Base-by-base conservation (phyloP, 2,888 invertebrate genomes). In the Polydesmus complanatus region DNA sequence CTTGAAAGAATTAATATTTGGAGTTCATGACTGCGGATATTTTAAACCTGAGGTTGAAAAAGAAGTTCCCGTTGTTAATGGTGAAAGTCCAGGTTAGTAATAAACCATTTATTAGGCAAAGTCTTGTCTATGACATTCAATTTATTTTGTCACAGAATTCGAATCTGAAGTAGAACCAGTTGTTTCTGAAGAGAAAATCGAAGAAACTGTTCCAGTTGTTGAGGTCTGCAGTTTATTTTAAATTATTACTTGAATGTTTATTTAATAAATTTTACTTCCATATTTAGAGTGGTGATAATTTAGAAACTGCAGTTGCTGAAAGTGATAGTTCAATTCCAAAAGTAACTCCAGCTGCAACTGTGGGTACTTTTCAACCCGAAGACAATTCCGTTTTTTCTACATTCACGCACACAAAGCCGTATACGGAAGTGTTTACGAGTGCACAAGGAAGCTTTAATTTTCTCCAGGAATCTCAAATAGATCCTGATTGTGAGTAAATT, bases 1-100 rank as follows among this genome's bases (percentile, higher is more conserved):
- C 69, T 78, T 93, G 61, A 88, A 87, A 69, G 84, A 86, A 69
- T 79, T 91, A 57, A 80, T 93, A 56, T 79, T 80, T 58, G 80
- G 83, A 67, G 86, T 94, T 63, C 84, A 86, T 67, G 83, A 83
- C 62, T 85, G 85, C 71, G 89, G 89, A 8, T 94, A 91, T 72
- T 88, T 93, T 70, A 90, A 93, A 72, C 83, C 67, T 14, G 67
- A 66, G 50, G 68, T 67, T 55, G 83, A 70, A 72, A 58, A 37
- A n/a, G 56, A 56, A 25, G 58, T 62, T 8, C 64, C 54, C 54
- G 63, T 58, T 54, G 65, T 63, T 57, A 64, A 67, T 52, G 57
- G 62, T 58, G 60, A 64, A 64, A 58, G 65, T 63, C 58, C 77
- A 23, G 73, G 70, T 23, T 75, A 77, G 62, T 64, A 25, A n/a